Conservation (phyloP, 2,797 vertebrate genomes). For the Lepus townsendii region DNA sequence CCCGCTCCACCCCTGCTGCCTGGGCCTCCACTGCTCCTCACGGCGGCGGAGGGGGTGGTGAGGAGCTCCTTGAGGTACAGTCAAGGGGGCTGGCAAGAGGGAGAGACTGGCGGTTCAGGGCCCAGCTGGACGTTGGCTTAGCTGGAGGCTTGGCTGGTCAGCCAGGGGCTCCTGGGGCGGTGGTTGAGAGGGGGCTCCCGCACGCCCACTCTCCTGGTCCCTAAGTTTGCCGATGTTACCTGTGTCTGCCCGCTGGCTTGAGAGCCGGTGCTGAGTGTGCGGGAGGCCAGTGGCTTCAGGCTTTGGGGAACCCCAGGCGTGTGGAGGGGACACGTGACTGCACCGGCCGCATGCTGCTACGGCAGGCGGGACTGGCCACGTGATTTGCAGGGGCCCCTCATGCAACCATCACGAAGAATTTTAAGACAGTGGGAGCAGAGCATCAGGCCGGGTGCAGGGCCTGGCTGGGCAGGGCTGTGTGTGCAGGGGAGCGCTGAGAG, state of each 20-base stretch:
- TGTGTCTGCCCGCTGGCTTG: background rate
- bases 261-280: too few relatives aligned
- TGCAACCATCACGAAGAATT: background rate
- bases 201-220: background rate
- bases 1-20: background rate
- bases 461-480: background rate
- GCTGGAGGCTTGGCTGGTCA: background rate
- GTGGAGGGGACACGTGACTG: rapidly evolving
- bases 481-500: background rate
- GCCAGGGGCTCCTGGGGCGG: background rate
- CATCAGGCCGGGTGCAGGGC: background rate
- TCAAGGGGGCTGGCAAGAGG: background rate
- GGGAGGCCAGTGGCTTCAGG: background rate
- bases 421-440: background rate
- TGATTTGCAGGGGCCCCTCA: background rate
- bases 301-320: background rate
- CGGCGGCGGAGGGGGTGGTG: too few relatives aligned
- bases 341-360: rapidly evolving
- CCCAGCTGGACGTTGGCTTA: background rate
- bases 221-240: background rate
- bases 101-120: background rate
- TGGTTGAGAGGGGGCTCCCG: background rate
- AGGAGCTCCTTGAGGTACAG: background rate
- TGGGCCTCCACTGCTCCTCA: background rate
- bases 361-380: background rate